Conservation (phyloP, 2,113 vertebrate genomes). For the Chascanopsetta lugubris region DNA sequence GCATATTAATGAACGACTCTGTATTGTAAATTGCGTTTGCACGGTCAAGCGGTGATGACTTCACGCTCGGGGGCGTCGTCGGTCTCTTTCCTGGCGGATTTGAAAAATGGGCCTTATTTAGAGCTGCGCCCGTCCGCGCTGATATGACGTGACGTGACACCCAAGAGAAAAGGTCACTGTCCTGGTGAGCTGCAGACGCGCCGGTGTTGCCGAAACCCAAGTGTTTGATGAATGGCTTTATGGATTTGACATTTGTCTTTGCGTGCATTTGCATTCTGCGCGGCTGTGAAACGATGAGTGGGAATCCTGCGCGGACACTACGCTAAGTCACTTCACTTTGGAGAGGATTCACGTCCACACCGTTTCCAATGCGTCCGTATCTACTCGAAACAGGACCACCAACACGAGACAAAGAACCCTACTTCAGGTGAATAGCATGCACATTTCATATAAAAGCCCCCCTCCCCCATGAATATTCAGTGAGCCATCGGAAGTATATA, state of each 20-base stretch:
- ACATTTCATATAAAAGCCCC: too few relatives aligned
- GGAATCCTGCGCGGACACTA: conserved; percentile 23
- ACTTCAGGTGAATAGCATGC: too few relatives aligned
- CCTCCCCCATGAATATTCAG: too few relatives aligned
- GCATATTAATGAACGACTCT: conserved; percentile 62
- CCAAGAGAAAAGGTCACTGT: conserved; percentile 55
- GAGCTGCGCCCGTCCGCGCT: conserved; percentile 32
- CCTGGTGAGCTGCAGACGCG: conserved; percentile 39
- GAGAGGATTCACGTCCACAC: too few relatives aligned
- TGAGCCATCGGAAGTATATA: too few relatives aligned
- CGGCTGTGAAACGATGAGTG: conserved; percentile 34
- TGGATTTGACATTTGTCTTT: conserved; percentile 74
- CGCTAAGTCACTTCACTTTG: conserved; percentile 18
- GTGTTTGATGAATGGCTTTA: conserved; percentile 70
- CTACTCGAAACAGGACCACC: too few relatives aligned
- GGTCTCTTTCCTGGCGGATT: conserved; percentile 15
- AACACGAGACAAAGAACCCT: too few relatives aligned
- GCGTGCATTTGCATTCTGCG: conserved; percentile 60
- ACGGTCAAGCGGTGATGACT: conserved; percentile 33
- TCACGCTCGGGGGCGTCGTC: conserved; percentile 23
- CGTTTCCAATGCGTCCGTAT: too few relatives aligned
- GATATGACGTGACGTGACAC: conserved; percentile 54
- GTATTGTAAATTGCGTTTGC: conserved; percentile 57
- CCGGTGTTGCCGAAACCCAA: conserved; percentile 38
- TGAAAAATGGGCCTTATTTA: conserved; percentile 28